Conservation (phyloP, 2,797 vertebrate genomes). For the Gambusia yucatana region DNA sequence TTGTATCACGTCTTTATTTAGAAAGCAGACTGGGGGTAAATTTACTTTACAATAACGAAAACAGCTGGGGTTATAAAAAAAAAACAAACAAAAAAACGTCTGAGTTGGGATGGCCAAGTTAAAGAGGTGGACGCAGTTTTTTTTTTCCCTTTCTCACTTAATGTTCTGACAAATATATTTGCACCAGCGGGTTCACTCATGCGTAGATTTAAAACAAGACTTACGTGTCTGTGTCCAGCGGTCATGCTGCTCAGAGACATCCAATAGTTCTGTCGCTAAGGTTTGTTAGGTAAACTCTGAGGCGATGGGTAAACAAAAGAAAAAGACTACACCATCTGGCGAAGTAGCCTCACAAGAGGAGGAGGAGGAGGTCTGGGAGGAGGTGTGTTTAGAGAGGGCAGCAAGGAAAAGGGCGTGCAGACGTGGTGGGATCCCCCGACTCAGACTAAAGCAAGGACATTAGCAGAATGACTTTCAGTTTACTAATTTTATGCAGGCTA, state of each 20-base stretch:
- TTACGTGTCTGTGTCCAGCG: conserved; percentile 59
- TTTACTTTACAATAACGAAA: conserved; percentile 58
- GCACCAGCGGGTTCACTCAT: conserved; percentile 10
- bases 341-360: conserved; percentile 83
- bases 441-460: neutral
- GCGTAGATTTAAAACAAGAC: conserved; percentile 19
- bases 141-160: neutral
- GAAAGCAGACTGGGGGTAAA: too few relatives aligned
- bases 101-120: conserved; percentile 42
- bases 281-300: conserved; percentile 64
- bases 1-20: neutral
- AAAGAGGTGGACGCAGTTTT: conserved; percentile 52
- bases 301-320: conserved; percentile 81
- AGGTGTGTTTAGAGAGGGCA: conserved; percentile 84
- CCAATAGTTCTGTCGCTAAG: conserved; percentile 73
- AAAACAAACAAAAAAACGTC: conserved; percentile 24
- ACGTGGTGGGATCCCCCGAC: conserved; percentile 2
- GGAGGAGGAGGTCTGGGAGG: conserved; percentile 81
- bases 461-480: neutral
- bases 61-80: conserved; percentile 25
- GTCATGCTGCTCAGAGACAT: conserved; percentile 41
- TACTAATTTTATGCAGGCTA: neutral
- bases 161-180: conserved; percentile 32
- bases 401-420: conserved; percentile 25
- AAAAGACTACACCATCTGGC: conserved; percentile 85